Conservation (phyloP, 2,113 vertebrate species). For the Odocoileus hemionus region DNA sequence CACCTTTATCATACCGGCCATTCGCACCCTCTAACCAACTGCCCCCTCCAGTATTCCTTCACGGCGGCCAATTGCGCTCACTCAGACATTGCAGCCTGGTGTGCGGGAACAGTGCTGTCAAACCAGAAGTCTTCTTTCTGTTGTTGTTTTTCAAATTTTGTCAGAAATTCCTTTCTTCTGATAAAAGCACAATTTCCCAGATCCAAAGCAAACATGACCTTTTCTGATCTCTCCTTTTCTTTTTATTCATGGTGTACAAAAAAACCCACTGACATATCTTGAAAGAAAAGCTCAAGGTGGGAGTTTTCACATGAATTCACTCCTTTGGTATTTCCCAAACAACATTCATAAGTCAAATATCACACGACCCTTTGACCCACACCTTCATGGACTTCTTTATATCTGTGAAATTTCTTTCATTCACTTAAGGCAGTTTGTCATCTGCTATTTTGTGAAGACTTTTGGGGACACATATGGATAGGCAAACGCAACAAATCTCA, state of each 20-base stretch:
- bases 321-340: constrained; percentile 56
- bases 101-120: not conserved
- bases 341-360: constrained; percentile 23
- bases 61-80: not conserved
- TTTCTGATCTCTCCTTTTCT: not conserved
- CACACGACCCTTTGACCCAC: not conserved
- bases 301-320: constrained; percentile 30
- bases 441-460: not conserved
- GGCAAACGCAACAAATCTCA: not conserved
- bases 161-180: not conserved
- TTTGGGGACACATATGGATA: not conserved
- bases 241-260: not conserved
- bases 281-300: constrained; percentile 19
- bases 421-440: not conserved
- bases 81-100: not conserved
- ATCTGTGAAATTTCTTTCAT: constrained; percentile 7
- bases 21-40: not conserved
- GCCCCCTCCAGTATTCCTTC: not conserved
- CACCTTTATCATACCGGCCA: not conserved
- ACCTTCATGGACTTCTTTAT: not conserved
- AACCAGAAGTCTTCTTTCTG: not conserved
- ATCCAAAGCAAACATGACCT: constrained; percentile 19
- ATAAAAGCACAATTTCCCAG: not conserved
- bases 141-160: not conserved
- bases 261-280: not conserved